Evolutionary conservation across 2,113 vertebrate genomes (phyloP), one percentile per base, ranked within the genome.

Genomic region (Deroptyus accipitrinus): DNA sequence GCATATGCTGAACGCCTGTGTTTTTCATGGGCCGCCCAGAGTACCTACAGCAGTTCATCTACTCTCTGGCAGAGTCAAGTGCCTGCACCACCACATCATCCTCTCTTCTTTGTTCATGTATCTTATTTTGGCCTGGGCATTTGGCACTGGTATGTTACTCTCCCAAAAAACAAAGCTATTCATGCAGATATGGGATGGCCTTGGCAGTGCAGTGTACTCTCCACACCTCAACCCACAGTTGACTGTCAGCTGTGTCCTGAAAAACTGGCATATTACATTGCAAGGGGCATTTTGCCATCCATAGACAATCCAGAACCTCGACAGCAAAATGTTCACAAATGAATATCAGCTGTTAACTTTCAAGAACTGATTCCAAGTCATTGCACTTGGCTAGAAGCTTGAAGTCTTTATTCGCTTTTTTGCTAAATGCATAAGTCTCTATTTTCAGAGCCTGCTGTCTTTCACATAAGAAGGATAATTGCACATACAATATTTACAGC

Each of bases 191-290:
- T 92, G 78, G 83, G 13, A 90, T 87, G 73, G 74, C 17, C 11
- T 93, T 94, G 94, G 70, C 76, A 80, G 17, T 25, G 31, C 64
- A 84, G 6, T 30, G 9, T 42, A 6, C 46, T 64, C 70, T 94
- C 86, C 24, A 62, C 79, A 94, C 84, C 95, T 90, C 81, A 88
- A 18, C 41, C 39, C 75, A 46, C 68, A 77, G 75, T 63, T 96
- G 97, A 97, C 86, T 97, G 95, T 70, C 95, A 95, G 69, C 72
- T 94, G 63, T 91, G 67, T 75, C 82, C 94, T 92, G 68, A 67
- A 96, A 97, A 98, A 95, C 28, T 96, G 95, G 95, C 96, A 24
- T 68, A 25, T 76, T 88, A 86, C 61, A 84, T 96, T 90, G n/a
- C 82, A 92, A 85, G 72, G 78, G 94, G 86, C 91, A 79, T 24